phyloP scores from a whole-genome alignment of 2,113 vertebrate species.

The Catagonus wagneri region DNA sequence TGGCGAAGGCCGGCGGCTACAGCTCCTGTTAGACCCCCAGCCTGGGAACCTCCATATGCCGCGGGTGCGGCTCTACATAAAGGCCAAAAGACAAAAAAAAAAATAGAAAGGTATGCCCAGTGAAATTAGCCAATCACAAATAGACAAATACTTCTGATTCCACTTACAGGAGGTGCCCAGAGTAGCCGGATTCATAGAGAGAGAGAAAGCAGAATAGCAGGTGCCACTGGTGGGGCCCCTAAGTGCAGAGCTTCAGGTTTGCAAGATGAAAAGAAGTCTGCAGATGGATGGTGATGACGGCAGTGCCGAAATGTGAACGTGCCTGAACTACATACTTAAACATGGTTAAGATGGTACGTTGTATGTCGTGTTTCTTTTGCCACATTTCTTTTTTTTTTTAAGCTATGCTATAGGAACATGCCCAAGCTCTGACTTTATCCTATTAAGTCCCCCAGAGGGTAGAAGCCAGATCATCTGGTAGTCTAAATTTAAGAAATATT shows the following conservation, averaged over 20 bases:
- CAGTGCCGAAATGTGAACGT: neutral
- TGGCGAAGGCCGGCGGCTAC: no score
- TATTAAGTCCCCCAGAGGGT: neutral
- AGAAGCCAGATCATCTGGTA: neutral
- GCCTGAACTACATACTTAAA: neutral
- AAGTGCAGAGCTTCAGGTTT: neutral
- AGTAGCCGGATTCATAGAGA: neutral
- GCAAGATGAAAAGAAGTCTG: neutral
- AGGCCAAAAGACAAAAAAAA: no score
- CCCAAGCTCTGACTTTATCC: neutral
- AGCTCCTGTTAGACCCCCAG: no score
- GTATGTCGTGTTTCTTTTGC: neutral
- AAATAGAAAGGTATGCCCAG: neutral
- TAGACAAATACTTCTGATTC: neutral
- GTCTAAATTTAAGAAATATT: neutral
- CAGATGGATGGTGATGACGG: neutral
- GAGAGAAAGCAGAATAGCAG: neutral
- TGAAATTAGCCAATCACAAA: neutral
- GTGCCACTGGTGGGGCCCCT: neutral
- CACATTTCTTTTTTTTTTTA: neutral
- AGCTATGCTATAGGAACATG: neutral
- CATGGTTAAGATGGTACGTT: neutral
- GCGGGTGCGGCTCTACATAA: no score
- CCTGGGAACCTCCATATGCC: no score
- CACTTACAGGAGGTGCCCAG: neutral